A percentile compares a stretch with the other conserved stretches of the same genome.
Evolutionary conservation across 2,888 invertebrate species (phyloP).

Genomic region (Tetramorium bicarinatum): DNA sequence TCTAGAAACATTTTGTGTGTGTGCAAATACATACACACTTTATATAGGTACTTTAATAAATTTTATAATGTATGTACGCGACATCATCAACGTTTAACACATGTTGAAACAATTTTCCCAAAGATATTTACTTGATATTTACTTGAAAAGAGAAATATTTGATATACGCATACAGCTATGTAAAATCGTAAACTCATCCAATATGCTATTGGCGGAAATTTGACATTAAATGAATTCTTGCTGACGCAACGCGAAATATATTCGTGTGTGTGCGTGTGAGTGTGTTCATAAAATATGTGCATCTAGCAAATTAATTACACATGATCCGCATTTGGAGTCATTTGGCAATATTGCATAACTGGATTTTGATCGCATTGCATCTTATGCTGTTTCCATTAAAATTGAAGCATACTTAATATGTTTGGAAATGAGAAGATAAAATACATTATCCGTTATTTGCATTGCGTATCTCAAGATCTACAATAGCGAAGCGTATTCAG

Average conservation of each 20-base stretch:
- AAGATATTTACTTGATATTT: not conserved
- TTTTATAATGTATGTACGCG: not conserved
- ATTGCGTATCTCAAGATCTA: constrained; percentile 42
- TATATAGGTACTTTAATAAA: not conserved
- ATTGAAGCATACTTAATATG: not conserved
- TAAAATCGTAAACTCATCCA: not conserved
- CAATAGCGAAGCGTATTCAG: constrained; percentile 22
- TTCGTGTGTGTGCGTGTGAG: not conserved
- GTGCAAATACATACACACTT: not conserved
- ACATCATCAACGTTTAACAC: not conserved
- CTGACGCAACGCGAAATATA: not conserved
- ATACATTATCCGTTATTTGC: not conserved
- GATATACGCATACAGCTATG: no score
- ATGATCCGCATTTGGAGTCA: not conserved
- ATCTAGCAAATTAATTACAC: not conserved
- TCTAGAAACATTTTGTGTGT: not conserved
- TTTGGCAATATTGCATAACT: not conserved
- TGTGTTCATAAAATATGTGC: not conserved
- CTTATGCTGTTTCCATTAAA: not conserved
- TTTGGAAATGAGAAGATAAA: not conserved
- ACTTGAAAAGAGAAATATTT: not conserved
- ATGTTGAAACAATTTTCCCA: not conserved
- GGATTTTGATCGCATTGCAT: not conserved
- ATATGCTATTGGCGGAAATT: not conserved
- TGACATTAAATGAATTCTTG: not conserved